Base-by-base conservation (phyloP, 2,113 vertebrate species). In the Taurulus bubalis region DNA sequence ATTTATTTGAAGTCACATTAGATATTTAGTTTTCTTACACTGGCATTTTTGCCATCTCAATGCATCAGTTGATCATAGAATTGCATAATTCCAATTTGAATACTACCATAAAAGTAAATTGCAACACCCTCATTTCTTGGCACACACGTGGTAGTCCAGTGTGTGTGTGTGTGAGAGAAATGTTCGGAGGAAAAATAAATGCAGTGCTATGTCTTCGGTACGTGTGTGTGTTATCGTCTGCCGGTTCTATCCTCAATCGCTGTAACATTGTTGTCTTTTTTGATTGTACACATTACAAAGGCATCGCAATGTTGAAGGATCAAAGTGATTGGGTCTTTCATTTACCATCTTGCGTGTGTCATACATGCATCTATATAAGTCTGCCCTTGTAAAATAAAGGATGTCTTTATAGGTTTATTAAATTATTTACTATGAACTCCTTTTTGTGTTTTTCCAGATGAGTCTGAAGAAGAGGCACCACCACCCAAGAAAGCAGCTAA, bases 391-490 rank as follows among this genome's bases (percentile, higher is more conserved):
- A n/a, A n/a, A n/a, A n/a, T n/a, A n/a, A n/a, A n/a, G n/a, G n/a
- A n/a, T 40, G 38, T 40, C 38, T 40, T 9, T 8, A 9, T 32
- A 32, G 30, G 38, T 9, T 40, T 40, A 40, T 32, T 11, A 42
- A 42, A 45, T 45, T 2, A 49, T 49, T 7, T 49, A 15, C 15
- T 1, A 18, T 18, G 45, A 5, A 18, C 0, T 5, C 6, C 38
- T 64, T 49, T 24, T 6, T 63, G 1, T 68, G 0, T 22, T 18
- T 65, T 14, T 82, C 2, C 40, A 92, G 89, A 93, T 34, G 93
- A 95, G 15, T 95, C 93, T 16, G 96, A 96, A 75, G 96, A 95
- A 55, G 95, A 95, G 62, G 71, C 91, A 30, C 94, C 94, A 30
- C 92, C 93, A 2, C 90, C 94, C 12, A 95, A 95, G 75, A 95